These are phyloP conservation scores for Monochamus alternatus DNA, from an alignment of 2,888 invertebrate species.

Conservation along the genomic window DNA sequence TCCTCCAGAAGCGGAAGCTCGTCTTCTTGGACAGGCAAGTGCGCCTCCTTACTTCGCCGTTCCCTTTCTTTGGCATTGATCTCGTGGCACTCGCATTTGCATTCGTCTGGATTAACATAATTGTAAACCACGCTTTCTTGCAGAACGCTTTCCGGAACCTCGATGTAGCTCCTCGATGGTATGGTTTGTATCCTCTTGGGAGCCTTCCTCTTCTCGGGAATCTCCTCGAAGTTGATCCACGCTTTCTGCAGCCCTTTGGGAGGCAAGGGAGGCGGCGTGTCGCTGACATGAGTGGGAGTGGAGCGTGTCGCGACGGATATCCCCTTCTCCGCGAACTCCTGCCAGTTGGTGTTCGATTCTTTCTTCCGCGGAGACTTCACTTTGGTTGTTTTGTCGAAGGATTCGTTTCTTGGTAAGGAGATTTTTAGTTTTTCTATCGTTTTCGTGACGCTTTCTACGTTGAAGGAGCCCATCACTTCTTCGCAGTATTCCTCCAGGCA, in stretches of 20 bases:
- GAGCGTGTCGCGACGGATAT: constrained; percentile 64
- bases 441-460: constrained; percentile 61
- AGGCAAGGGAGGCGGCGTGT: constrained; percentile 71
- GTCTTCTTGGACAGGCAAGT: constrained; percentile 68
- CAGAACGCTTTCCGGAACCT: constrained; percentile 69
- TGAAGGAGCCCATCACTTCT: constrained; percentile 64
- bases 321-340: constrained; percentile 78
- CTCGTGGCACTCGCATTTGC: constrained; percentile 90
- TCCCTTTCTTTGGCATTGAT: constrained; percentile 65
- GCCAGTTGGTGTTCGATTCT: constrained; percentile 71
- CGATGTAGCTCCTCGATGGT: constrained; percentile 75
- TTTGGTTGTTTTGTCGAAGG: constrained; percentile 62
- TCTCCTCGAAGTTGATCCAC: constrained; percentile 92
- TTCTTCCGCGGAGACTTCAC: constrained; percentile 73
- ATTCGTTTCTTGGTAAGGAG: constrained; percentile 73
- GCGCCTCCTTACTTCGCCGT: constrained; percentile 48
- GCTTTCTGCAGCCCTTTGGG: constrained; percentile 72
- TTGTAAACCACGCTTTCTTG: constrained; percentile 76
- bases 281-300: constrained; percentile 38
- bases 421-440: constrained; percentile 80
- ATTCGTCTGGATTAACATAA: constrained; percentile 91
- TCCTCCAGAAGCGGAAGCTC: constrained; percentile 73
- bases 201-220: constrained; percentile 86
- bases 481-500: constrained; percentile 82
- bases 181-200: constrained; percentile 89